Percentiles rank a stretch among this genome's conserved stretches.
phyloP scores from a whole-genome alignment of 53 echinoderm and acorn worm species.

The Paelopatides confundens region DNA sequence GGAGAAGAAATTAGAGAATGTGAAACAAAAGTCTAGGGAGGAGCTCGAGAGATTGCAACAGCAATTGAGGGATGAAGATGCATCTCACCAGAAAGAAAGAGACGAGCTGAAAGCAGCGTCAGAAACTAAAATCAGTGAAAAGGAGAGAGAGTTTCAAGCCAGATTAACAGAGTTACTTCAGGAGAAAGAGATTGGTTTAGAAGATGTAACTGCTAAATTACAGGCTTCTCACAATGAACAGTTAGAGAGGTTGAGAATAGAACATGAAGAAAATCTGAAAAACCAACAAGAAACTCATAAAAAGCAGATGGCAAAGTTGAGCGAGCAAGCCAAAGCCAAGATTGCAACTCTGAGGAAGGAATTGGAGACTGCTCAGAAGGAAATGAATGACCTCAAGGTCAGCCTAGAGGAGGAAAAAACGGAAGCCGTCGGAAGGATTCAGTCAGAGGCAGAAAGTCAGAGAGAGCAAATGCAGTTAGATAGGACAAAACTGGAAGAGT shows the following conservation, averaged over 20 bases:
- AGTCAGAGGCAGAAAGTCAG: constrained; percentile 42
- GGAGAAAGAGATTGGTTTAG: constrained; percentile 87
- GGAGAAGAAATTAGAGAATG: constrained; percentile 52
- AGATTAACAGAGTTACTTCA: constrained; percentile 82
- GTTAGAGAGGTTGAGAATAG: constrained; percentile 73
- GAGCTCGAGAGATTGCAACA: constrained; percentile 63
- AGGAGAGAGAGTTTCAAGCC: constrained; percentile 82
- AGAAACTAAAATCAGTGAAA: constrained; percentile 73
- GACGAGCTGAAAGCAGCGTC: constrained; percentile 49
- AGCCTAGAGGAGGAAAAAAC: constrained; percentile 56
- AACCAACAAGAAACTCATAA: constrained; percentile 65
- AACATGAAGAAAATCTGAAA: constrained; percentile 74
- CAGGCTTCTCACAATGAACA: constrained; percentile 83
- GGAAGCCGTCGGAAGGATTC: constrained; percentile 15
- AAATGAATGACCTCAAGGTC: constrained; percentile 52
- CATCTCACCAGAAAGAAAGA: constrained; percentile 69
- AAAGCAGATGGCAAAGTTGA: constrained; percentile 84
- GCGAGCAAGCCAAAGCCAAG: constrained; percentile 95
- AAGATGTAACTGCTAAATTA: constrained; percentile 81
- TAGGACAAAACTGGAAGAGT: background rate
- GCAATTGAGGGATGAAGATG: constrained; percentile 35
- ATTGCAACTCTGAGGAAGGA: constrained; percentile 81
- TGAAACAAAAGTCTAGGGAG: constrained; percentile 46
- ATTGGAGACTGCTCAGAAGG: constrained; percentile 57
- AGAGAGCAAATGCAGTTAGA: constrained; percentile 19